phyloP scores from a whole-genome alignment of 2,113 vertebrate species.

The Trichomycterus rosablanca region DNA sequence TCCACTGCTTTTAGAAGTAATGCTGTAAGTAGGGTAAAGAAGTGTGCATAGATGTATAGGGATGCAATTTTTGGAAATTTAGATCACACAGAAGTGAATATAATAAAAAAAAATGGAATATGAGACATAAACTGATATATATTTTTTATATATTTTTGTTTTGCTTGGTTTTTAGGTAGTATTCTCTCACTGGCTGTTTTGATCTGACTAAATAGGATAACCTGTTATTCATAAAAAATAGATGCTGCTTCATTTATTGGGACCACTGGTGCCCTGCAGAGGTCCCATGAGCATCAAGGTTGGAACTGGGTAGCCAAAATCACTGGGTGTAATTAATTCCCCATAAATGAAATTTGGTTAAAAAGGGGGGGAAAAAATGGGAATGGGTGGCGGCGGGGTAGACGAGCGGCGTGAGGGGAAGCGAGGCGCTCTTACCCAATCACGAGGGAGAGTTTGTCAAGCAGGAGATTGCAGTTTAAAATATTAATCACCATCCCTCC shows the following conservation, averaged over 20 bases:
- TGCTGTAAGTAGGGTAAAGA: slow-evolving; percentile 44
- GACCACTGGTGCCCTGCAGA: slow-evolving; percentile 56
- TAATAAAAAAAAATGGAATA: slow-evolving; percentile 1
- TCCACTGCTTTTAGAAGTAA: background rate
- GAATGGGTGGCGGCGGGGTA: slow-evolving; percentile 27
- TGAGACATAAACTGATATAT: no score
- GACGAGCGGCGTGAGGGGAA: slow-evolving; percentile 41
- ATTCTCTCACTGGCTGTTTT: slow-evolving; percentile 60
- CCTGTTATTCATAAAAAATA: slow-evolving; percentile 80
- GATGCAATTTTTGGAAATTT: slow-evolving; percentile 11
- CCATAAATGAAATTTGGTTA: slow-evolving; percentile 59
- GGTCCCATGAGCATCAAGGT: slow-evolving; percentile 40
- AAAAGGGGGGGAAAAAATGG: slow-evolving; percentile 41
- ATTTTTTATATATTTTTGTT: no score
- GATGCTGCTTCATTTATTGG: slow-evolving; percentile 71
- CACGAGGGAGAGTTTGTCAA: slow-evolving; percentile 77
- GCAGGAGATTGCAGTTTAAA: slow-evolving; percentile 79
- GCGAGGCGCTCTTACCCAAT: slow-evolving; percentile 67
- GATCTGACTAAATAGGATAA: slow-evolving; percentile 79
- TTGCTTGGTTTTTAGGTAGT: slow-evolving; percentile 51
- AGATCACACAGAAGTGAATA: background rate
- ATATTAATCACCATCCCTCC: slow-evolving; percentile 70
- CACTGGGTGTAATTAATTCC: slow-evolving; percentile 71
- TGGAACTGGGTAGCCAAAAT: slow-evolving; percentile 53
- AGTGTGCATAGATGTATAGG: slow-evolving; percentile 27